Evolutionary conservation across 2,888 invertebrate species (phyloP).

Genomic region (Tholera decimalis): DNA sequence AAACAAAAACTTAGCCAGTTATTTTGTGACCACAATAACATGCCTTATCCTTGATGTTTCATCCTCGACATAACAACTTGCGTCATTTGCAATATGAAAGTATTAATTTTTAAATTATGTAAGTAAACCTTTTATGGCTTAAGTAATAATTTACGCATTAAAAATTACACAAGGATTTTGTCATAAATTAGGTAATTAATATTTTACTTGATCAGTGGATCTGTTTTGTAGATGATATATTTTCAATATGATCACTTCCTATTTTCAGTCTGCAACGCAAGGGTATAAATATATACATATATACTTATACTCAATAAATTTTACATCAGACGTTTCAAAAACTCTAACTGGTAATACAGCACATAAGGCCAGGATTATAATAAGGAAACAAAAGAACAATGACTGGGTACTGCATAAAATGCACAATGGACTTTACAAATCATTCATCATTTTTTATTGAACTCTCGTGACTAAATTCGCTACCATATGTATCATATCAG

Average conservation of each 20-base stretch:
- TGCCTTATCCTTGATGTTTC: constrained; percentile 23
- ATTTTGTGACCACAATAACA: background rate
- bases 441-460: constrained; percentile 2
- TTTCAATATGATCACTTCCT: background rate
- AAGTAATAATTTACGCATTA: background rate
- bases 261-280: background rate
- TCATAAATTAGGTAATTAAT: background rate
- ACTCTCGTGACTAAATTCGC: constrained; percentile 4
- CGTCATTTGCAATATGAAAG: constrained; percentile 40
- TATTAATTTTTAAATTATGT: constrained; percentile 41
- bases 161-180: background rate
- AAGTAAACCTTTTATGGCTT: constrained; percentile 26
- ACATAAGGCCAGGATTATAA: background rate
- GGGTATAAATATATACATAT: background rate
- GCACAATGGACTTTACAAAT: constrained; percentile 3
- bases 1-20: background rate
- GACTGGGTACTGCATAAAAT: constrained; percentile 7
- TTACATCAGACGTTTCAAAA: background rate
- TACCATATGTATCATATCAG: background rate
- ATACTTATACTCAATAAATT: too few species aligned
- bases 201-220: background rate
- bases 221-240: background rate
- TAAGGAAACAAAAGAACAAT: constrained; percentile 25
- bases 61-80: constrained; percentile 30
- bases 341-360: background rate